A percentile compares a stretch with the other conserved stretches of the same genome.
These are phyloP conservation scores for Rynchops niger DNA, from an alignment of 2,113 vertebrate genomes.

Conservation along the genomic window DNA sequence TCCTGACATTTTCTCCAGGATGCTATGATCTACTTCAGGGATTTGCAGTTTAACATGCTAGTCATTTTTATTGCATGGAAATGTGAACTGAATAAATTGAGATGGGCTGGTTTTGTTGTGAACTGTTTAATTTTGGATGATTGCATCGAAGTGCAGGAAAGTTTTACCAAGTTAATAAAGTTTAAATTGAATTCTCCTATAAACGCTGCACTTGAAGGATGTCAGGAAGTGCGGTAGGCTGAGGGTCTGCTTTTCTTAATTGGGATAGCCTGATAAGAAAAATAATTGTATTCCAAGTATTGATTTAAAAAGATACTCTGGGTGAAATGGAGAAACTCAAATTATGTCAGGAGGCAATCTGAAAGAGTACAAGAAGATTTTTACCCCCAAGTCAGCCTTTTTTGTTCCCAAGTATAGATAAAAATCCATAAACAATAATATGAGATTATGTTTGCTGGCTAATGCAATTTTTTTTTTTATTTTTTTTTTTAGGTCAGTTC, in stretches of 20 bases:
- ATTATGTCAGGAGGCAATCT: neutral
- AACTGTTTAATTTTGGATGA: neutral
- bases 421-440: neutral
- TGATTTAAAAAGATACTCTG: neutral
- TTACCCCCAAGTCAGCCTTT: neutral
- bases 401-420: neutral
- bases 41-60: neutral
- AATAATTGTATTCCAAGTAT: neutral
- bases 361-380: neutral
- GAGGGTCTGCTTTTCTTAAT: neutral
- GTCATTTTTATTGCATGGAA: neutral
- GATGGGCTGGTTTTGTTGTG: neutral
- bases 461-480: neutral
- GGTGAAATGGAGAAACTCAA: neutral
- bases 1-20: neutral
- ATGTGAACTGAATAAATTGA: neutral
- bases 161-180: neutral
- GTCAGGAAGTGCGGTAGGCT: neutral
- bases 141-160: neutral
- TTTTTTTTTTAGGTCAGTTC: neutral
- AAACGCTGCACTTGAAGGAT: neutral
- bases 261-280: neutral
- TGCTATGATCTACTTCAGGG: neutral
- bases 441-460: neutral
- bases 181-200: neutral